Conservation (phyloP, 2,113 vertebrate genomes). For the Ellobius talpinus region DNA sequence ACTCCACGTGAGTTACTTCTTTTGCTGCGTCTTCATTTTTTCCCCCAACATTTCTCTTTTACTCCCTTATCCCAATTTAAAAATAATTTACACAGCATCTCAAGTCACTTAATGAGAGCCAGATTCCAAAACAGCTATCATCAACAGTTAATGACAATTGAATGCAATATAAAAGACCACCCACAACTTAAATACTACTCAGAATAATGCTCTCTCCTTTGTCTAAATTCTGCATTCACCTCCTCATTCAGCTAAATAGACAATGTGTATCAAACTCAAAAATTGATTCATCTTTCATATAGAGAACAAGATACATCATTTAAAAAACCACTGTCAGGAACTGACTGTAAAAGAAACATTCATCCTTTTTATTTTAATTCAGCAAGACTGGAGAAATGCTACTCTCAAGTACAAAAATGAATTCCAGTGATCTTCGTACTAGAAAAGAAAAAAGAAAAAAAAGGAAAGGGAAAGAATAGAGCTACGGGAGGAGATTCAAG, state of each 20-base stretch:
- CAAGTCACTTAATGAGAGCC: constrained; percentile 88
- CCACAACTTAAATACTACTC: constrained; percentile 88
- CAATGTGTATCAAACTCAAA: constrained; percentile 76
- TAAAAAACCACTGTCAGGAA: constrained; percentile 79
- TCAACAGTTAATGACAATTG: constrained; percentile 90
- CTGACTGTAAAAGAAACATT: constrained; percentile 83
- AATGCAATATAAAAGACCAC: constrained; percentile 87
- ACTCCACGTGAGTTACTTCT: constrained; percentile 90
- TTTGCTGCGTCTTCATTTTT: neutral
- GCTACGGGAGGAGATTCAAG: constrained; percentile 89
- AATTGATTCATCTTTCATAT: constrained; percentile 73
- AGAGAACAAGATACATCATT: constrained; percentile 82
- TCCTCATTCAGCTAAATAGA: constrained; percentile 81
- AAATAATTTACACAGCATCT: constrained; percentile 81
- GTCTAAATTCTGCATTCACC: constrained; percentile 80
- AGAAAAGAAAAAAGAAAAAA: constrained; percentile 84
- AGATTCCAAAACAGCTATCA: constrained; percentile 88
- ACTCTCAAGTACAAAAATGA: constrained; percentile 83
- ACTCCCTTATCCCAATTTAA: constrained; percentile 69
- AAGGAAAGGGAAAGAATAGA: constrained; percentile 86
- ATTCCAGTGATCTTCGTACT: constrained; percentile 84
- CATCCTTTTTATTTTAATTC: constrained; percentile 85
- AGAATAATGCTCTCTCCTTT: constrained; percentile 89
- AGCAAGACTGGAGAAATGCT: constrained; percentile 81
- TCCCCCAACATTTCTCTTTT: constrained; percentile 53